Evolutionary conservation across 2,113 vertebrate species (phyloP), one percentile per base, ranked within the genome.

Genomic region (Phrynocephalus versicolor): DNA sequence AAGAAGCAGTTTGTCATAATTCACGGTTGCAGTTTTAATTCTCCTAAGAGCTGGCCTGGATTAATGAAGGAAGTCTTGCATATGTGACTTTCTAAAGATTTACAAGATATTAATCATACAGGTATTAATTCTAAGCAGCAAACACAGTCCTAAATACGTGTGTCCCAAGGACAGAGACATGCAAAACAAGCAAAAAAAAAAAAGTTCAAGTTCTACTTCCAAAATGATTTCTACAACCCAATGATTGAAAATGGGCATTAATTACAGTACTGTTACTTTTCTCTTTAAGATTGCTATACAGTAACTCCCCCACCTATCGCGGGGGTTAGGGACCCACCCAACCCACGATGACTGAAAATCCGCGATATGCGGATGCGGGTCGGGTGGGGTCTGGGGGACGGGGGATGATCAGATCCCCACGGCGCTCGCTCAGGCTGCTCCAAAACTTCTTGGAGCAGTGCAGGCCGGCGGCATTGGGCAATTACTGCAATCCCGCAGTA

Each of bases 21-120:
- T 94, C 84, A 67, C 91, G 72, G 64, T 92, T 91, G 85, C 35
- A 88, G 91, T 91, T 1, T 21, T 79, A 90, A 90, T 93, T 90
- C 91, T 90, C 82, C 55, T 85, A 82, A 27, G 88, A 88, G 90
- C 35, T 90, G 90, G 87, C 94, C 79, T 87, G 91, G 89, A 94
- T 91, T 95, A 89, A 90, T 91, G 87, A 88, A 37, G n/a, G 18
- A 58, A 35, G 62, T 91, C 93, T 92, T 85, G 80, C 51, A 72
- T 85, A 91, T 93, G 78, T 37, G 80, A 89, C n/a, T 89, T 85
- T 80, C 30, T 89, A 83, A 85, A 90, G 62, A 91, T 93, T 91
- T 92, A 72, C 70, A 89, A 82, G 76, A 85, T 79, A 67, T 35
- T 51, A 8, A 30, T 88, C n/a, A 62, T 79, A 55, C 58, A 72